Conservation (phyloP, 2,888 invertebrate species). For the Himalopsyche kuldschensis region DNA sequence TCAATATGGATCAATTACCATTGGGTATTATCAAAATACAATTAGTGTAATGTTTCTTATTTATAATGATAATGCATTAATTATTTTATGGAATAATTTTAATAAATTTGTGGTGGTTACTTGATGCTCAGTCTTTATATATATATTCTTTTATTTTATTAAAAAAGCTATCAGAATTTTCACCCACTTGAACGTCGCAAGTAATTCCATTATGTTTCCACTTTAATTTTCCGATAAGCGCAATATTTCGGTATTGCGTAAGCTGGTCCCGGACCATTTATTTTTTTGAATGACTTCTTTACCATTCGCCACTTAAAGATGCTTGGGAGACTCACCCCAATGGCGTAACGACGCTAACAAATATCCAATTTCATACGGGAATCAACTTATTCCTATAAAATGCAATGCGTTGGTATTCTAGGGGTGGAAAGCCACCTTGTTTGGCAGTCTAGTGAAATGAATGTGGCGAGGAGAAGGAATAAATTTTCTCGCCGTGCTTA, state of each 20-base stretch:
- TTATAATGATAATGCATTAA: background rate
- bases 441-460: background rate
- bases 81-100: background rate
- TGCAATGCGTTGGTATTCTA: background rate
- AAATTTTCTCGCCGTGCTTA: background rate
- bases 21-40: too few relatives aligned
- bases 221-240: constrained; percentile 34
- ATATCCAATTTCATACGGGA: constrained; percentile 27
- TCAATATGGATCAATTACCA: too few relatives aligned
- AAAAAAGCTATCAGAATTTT: background rate
- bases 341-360: constrained; percentile 27
- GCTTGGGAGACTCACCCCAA: background rate
- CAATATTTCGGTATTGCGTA: constrained; percentile 5
- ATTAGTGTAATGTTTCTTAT: too few relatives aligned
- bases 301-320: constrained; percentile 12
- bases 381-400: constrained; percentile 11
- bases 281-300: constrained; percentile 31
- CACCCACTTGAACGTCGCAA: constrained; percentile 3
- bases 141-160: background rate
- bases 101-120: background rate
- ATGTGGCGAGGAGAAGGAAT: background rate
- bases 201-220: constrained; percentile 34
- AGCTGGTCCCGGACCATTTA: constrained; percentile 24
- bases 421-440: background rate
- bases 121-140: background rate